A percentile compares a stretch with the other conserved stretches of the same genome.
phyloP scores from a whole-genome alignment of 2,888 invertebrate genomes.

The Apodemia duryi region DNA sequence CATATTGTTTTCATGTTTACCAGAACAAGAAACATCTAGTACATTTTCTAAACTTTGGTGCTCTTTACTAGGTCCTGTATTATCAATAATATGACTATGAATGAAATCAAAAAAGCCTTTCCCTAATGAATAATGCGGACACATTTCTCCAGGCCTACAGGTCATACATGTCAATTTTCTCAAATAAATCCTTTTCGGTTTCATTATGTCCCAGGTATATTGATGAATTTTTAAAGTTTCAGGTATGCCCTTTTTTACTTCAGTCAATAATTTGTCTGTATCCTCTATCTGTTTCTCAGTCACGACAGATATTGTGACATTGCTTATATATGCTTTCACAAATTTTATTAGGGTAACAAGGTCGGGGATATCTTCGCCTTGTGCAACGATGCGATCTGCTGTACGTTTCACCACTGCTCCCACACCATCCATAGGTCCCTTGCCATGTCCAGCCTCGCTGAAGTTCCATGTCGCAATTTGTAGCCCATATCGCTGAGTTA shows the following conservation, averaged over 20 bases:
- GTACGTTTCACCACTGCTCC: background rate
- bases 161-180: conserved; percentile 3
- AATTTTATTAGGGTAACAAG: conserved; percentile 1
- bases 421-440: background rate
- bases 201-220: background rate
- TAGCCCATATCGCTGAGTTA: background rate
- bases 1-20: conserved; percentile 3
- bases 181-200: background rate
- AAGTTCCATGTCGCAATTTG: background rate
- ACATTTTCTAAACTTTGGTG: conserved; percentile 4
- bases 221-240: background rate
- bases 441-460: background rate
- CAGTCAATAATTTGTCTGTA: background rate
- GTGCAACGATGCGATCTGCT: background rate
- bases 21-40: conserved; percentile 2
- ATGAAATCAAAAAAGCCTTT: conserved; percentile 8
- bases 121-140: conserved; percentile 2
- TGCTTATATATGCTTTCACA: background rate
- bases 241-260: background rate
- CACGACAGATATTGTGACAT: background rate
- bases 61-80: conserved; percentile 10
- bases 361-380: background rate
- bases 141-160: conserved; percentile 4
- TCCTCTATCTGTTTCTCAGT: background rate
- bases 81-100: conserved; percentile 10